These are phyloP conservation scores for Bos javanicus DNA, from an alignment of 2,113 vertebrate species.

Conservation along the genomic window DNA sequence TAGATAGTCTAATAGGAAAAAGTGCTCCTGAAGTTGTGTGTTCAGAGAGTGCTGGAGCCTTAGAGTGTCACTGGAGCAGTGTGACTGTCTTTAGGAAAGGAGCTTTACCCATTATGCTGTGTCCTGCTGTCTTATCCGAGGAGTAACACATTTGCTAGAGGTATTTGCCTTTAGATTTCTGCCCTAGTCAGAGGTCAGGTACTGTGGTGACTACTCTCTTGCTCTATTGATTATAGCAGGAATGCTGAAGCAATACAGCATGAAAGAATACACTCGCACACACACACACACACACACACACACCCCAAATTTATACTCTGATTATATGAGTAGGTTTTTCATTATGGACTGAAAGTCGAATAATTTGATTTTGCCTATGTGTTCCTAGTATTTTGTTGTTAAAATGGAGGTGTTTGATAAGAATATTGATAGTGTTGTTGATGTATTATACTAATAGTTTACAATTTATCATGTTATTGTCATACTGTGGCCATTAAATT, in stretches of 20 bases:
- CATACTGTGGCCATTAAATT: constrained; percentile 52
- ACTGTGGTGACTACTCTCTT: constrained; percentile 22
- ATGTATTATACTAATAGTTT: background rate
- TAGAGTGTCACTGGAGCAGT: constrained; percentile 13
- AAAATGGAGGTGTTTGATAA: constrained; percentile 30
- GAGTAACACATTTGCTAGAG: background rate
- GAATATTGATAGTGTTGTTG: background rate
- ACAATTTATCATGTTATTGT: constrained; percentile 59
- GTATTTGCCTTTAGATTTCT: constrained; percentile 25
- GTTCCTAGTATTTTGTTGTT: constrained; percentile 6
- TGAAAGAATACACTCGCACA: background rate
- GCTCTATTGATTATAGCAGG: background rate
- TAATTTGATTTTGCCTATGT: constrained; percentile 7
- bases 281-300: background rate
- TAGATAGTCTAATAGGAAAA: background rate
- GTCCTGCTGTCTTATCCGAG: background rate
- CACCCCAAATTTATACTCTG: background rate
- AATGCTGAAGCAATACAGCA: background rate
- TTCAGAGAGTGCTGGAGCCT: background rate
- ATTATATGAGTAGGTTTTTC: constrained; percentile 43
- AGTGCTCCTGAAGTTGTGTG: constrained; percentile 28
- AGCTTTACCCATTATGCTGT: background rate
- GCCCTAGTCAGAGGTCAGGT: constrained; percentile 26
- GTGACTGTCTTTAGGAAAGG: constrained; percentile 35
- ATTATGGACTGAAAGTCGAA: background rate